Evolutionary conservation across 2,888 invertebrate genomes (phyloP).

Genomic region (Caenorhabditis imperialis): DNA sequence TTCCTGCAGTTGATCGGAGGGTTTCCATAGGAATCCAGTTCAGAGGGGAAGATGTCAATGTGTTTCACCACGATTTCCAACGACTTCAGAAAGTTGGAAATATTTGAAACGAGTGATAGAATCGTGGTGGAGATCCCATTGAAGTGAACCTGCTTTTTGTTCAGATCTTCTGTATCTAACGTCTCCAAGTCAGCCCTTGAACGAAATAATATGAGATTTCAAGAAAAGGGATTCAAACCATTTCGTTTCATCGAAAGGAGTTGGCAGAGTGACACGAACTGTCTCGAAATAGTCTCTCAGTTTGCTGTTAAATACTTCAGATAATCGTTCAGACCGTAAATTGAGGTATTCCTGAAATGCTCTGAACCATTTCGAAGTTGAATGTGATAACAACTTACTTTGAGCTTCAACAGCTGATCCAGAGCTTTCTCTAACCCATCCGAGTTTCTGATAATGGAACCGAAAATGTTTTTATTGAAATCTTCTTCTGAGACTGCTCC

Average conservation of each 20-base stretch:
- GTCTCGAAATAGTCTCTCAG: background rate
- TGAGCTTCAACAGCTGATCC: background rate
- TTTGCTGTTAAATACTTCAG: background rate
- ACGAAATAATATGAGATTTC: background rate
- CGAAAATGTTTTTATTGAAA: background rate
- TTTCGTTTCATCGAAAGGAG: slow-evolving; percentile 12
- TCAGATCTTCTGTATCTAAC: slow-evolving; percentile 14
- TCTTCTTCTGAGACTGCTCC: slow-evolving; percentile 3
- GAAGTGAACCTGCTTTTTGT: slow-evolving; percentile 2
- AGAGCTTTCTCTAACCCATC: background rate
- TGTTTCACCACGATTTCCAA: background rate
- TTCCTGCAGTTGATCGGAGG: slow-evolving; percentile 34
- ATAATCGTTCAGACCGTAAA: background rate
- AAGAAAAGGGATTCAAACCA: no score
- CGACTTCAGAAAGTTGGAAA: background rate
- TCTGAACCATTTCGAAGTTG: background rate
- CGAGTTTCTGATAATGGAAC: background rate
- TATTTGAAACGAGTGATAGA: background rate
- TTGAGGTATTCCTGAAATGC: slow-evolving; percentile 19
- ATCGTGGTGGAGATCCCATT: slow-evolving; percentile 15
- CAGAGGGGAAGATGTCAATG: slow-evolving; percentile 26
- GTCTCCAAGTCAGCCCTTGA: slow-evolving; percentile 22
- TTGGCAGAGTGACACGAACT: slow-evolving; percentile 2
- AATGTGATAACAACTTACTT: slow-evolving; percentile 7
- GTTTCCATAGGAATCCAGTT: slow-evolving; percentile 18